Conservation (phyloP, 2,888 invertebrate genomes). For the Syritta pipiens region DNA sequence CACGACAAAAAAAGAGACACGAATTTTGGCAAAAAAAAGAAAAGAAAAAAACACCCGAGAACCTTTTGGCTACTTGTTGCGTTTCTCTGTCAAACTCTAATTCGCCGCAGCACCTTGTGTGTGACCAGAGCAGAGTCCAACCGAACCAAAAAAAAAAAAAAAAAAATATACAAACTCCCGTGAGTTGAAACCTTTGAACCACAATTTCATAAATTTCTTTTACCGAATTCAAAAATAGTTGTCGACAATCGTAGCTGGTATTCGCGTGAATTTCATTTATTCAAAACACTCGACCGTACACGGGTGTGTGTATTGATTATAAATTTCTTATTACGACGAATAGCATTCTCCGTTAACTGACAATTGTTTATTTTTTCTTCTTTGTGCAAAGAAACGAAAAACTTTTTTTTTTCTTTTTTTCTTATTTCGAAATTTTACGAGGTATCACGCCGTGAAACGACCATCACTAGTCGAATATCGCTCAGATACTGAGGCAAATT, state of each 20-base stretch:
- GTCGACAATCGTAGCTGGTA: conserved; percentile 25
- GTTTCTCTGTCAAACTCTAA: conserved; percentile 11
- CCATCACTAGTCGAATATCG: conserved; percentile 65
- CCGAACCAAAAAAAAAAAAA: background rate
- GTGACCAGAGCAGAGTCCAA: background rate
- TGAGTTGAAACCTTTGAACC: conserved; percentile 35
- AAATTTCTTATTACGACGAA: conserved; percentile 10
- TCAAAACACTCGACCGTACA: too few species aligned
- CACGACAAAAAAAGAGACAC: background rate
- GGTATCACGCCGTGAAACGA: conserved; percentile 65
- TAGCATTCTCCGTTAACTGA: conserved; percentile 31
- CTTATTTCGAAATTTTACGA: conserved; percentile 32
- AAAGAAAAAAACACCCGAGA: background rate
- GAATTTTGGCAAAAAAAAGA: background rate
- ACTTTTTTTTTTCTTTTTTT: background rate
- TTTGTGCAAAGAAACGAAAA: conserved; percentile 1
- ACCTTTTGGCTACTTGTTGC: conserved; percentile 55
- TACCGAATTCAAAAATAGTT: conserved; percentile 27
- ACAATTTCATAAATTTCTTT: conserved; percentile 6
- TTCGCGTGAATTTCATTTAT: conserved; percentile 33
- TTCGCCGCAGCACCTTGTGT: conserved; percentile 43
- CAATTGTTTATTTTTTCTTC: conserved; percentile 20
- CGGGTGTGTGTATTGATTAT: background rate
- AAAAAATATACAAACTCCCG: background rate
- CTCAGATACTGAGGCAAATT: conserved; percentile 66